A percentile compares a stretch with the other conserved stretches of the same genome.
Conservation (phyloP, 2,113 vertebrate species). For the Hippocampus zosterae region DNA sequence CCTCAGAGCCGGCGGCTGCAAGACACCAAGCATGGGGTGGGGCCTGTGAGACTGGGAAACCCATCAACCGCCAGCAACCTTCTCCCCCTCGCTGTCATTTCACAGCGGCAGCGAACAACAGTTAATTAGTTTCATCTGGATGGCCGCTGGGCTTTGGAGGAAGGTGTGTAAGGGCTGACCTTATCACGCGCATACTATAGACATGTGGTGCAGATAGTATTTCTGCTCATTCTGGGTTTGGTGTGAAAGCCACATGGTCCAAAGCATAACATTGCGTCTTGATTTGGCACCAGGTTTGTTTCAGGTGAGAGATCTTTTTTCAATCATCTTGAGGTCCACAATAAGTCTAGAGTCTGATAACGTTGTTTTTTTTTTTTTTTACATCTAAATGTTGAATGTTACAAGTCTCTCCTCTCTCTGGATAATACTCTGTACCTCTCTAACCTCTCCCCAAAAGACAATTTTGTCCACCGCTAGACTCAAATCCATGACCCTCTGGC, state of each 20-base stretch:
- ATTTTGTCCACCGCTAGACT: no score
- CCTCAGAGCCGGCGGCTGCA: neutral
- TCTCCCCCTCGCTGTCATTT: neutral
- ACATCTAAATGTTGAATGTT: no score
- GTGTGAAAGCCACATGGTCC: neutral
- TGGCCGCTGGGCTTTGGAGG: conserved; percentile 2
- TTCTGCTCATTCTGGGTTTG: neutral
- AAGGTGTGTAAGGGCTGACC: conserved; percentile 5
- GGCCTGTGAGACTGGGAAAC: neutral
- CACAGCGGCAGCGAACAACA: conserved; percentile 1
- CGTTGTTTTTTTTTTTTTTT: no score
- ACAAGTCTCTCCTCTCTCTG: no score
- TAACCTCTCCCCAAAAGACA: no score
- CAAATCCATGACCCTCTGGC: no score
- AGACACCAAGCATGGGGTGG: neutral
- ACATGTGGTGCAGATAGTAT: neutral
- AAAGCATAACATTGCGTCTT: neutral
- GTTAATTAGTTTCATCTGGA: conserved; percentile 8
- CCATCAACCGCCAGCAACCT: neutral
- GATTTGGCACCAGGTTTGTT: neutral
- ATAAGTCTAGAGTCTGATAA: neutral
- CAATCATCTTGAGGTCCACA: neutral
- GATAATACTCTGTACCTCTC: no score
- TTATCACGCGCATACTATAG: neutral
- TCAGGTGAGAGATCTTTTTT: neutral